Percentiles rank a stretch among this genome's conserved stretches.
These are phyloP conservation scores for Caenorhabditis imperialis DNA, from an alignment of 2,888 invertebrate species.

Conservation along the genomic window DNA sequence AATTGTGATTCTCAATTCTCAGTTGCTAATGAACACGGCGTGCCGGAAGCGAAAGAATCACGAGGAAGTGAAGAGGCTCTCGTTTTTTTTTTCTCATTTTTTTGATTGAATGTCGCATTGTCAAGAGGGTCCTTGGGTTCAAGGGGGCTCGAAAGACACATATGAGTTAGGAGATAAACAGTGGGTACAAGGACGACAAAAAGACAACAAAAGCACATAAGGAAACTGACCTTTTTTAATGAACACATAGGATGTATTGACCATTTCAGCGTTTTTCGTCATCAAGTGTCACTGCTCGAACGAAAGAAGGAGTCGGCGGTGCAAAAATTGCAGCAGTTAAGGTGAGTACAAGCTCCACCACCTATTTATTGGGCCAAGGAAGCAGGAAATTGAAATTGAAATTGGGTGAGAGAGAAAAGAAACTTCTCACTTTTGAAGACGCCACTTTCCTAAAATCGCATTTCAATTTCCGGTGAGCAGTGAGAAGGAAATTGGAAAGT, in stretches of 20 bases:
- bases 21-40: constrained; percentile 47
- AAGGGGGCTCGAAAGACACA: constrained; percentile 1
- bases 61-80: constrained; percentile 5
- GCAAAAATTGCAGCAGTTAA: constrained; percentile 84
- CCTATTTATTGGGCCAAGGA: constrained; percentile 34
- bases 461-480: constrained; percentile 18
- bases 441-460: not conserved
- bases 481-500: constrained; percentile 28
- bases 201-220: not conserved
- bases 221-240: constrained; percentile 37
- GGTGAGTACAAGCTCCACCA: constrained; percentile 79
- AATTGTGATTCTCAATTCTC: constrained; percentile 16
- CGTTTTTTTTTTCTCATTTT: constrained; percentile 22
- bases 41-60: constrained; percentile 26
- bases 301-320: constrained; percentile 87
- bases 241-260: constrained; percentile 38
- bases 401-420: constrained; percentile 13
- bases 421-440: constrained; percentile 37
- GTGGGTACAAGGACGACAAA: not conserved
- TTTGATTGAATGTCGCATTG: constrained; percentile 43
- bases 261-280: constrained; percentile 84
- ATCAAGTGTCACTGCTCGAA: constrained; percentile 84
- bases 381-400: constrained; percentile 42
- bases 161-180: constrained; percentile 5
- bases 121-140: constrained; percentile 19